Evolutionary conservation across 2,797 vertebrate species (phyloP), one percentile per base, ranked within the genome.

Genomic region (Numenius phaeopus): DNA sequence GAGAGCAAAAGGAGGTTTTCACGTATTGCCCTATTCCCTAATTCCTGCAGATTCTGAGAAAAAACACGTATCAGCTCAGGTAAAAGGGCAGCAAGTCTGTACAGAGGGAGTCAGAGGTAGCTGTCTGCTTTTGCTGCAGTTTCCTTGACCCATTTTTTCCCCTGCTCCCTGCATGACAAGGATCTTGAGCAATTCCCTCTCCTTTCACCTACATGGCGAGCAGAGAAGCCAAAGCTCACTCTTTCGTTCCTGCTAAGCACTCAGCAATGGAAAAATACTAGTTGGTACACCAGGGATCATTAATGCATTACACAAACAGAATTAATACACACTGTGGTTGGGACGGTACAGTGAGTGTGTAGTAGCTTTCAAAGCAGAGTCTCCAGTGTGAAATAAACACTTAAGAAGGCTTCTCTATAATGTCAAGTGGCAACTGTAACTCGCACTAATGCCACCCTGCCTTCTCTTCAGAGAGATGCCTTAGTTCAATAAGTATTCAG

Each of bases 101-200:
- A 26, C 44, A 49, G 20, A 15, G 32, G 30, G 14, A 66, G 10
- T n/a, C 57, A 66, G 49, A 84, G 29, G 16, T 20, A 83, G 37
- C n/a, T 58, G 39, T n/a, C 70, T 79, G 42, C 39, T 90, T 70
- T 61, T 14, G 8, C 71, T 96, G 78, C 70, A 29, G 64, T 61
- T 92, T 79, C 90, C 78, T 54, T 90, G 90, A 90, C 93, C 83
- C 88, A 83, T 17, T 95, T 93, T 66, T 66, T 27, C 59, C 62
- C 58, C 62, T 82, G 10, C 32, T 86, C 69, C 62, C 82, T 2
- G 2, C 39, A 72, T 3, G 26, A n/a, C 64, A 72, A 77, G 19
- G 19, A 46, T 77, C 73, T 95, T 92, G 59, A 90, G 88, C 80
- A 93, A 87, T 57, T 73, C 91, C 59, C 47, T 90, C 77, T 93